These are phyloP conservation scores for Melanotaenia pygmaea DNA, from an alignment of 2,797 vertebrate genomes.

Conservation along the genomic window DNA sequence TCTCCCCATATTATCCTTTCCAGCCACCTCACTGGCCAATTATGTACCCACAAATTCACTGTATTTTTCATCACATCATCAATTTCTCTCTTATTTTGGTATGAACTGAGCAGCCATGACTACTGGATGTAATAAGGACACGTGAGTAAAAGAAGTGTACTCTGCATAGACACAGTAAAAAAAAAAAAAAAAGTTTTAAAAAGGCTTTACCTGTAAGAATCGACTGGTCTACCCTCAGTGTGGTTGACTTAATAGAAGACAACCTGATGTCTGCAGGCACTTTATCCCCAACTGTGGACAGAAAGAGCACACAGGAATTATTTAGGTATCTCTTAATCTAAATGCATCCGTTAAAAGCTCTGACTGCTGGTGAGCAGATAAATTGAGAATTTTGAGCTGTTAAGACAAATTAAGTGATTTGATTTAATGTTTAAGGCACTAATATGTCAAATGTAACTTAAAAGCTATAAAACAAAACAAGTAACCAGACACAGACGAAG, in stretches of 20 bases:
- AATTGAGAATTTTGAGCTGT: not conserved
- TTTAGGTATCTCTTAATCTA: slow-evolving; percentile 20
- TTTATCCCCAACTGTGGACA: slow-evolving; percentile 95
- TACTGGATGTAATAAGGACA: slow-evolving; percentile 16
- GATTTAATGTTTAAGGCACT: not conserved
- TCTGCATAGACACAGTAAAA: not conserved
- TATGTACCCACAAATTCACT: slow-evolving; percentile 20
- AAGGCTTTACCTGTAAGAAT: slow-evolving; percentile 92
- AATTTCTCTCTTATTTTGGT: slow-evolving; percentile 11
- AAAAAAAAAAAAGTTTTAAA: not conserved
- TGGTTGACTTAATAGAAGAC: slow-evolving; percentile 97
- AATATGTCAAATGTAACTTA: not conserved
- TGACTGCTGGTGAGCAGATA: slow-evolving; percentile 6
- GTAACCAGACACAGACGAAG: slow-evolving; percentile 10
- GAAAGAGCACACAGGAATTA: slow-evolving; percentile 42
- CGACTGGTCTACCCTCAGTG: slow-evolving; percentile 96
- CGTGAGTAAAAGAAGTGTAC: slow-evolving; percentile 9
- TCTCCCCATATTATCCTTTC: slow-evolving; percentile 34
- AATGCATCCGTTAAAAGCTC: slow-evolving; percentile 11
- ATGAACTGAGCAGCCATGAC: slow-evolving; percentile 28
- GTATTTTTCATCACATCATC: slow-evolving; percentile 21
- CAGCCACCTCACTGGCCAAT: slow-evolving; percentile 15
- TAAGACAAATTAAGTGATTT: slow-evolving; percentile 5
- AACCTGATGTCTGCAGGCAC: slow-evolving; percentile 98
- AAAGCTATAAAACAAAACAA: slow-evolving; percentile 26